Percentiles rank a stretch among this genome's conserved stretches.
Conservation (phyloP, 2,113 vertebrate genomes). For the Paedocypris sp. region DNA sequence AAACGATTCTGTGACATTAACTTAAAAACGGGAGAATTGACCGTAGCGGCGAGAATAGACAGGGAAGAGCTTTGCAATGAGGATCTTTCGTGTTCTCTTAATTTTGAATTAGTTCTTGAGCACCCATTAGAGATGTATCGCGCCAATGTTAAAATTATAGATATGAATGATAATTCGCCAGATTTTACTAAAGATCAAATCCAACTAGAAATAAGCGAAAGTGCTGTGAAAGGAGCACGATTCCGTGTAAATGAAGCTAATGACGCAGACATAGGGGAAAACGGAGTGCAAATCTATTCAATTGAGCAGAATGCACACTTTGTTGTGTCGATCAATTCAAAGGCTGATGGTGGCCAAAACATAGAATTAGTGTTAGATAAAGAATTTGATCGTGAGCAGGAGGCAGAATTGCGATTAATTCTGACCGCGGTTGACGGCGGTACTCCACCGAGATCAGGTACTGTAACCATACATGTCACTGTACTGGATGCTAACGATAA, state of each 20-base stretch:
- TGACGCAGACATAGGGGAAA: conserved; percentile 47
- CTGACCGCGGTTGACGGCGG: conserved; percentile 49
- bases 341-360: conserved; percentile 21
- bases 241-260: conserved; percentile 47
- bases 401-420: conserved; percentile 29
- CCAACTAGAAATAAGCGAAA: conserved; percentile 49
- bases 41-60: conserved; percentile 56
- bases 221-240: conserved; percentile 31
- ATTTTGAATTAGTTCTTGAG: conserved; percentile 49
- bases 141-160: conserved; percentile 46
- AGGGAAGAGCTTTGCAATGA: conserved; percentile 54
- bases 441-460: conserved; percentile 44
- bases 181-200: conserved; percentile 39
- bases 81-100: conserved; percentile 43
- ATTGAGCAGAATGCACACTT: conserved; percentile 51
- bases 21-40: conserved; percentile 47
- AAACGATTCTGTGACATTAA: conserved; percentile 39
- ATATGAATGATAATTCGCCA: conserved; percentile 61
- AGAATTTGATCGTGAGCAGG: conserved; percentile 44
- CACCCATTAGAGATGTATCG: conserved; percentile 37
- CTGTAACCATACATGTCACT: conserved; percentile 41
- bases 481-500: conserved; percentile 51
- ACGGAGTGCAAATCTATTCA: conserved; percentile 43
- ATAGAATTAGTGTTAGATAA: conserved; percentile 42
- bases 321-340: conserved; percentile 45